Base-by-base conservation (phyloP, 2,888 invertebrate species). In the Isotomurus palustris region DNA sequence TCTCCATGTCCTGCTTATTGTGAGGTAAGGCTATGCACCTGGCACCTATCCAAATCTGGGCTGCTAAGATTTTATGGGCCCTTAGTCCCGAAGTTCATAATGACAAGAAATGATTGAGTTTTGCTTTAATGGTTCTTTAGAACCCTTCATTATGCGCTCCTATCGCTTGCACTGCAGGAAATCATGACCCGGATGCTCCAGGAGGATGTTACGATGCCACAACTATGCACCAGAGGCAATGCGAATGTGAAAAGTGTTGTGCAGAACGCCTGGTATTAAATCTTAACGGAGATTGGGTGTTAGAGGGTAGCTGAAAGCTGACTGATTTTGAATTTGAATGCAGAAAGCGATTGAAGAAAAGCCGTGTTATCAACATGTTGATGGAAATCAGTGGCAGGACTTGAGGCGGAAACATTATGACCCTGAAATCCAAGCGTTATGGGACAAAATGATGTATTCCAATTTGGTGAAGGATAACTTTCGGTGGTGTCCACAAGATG, bases 401-500 rank as follows among this genome's bases (percentile, higher is more conserved):
- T 25, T 64, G 28, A 35, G 57, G 2, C 49, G 56, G 6, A 44
- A 49, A 5, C 60, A 56, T 43, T 58, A 38, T 10, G 58, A 66
- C 36, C 63, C 68, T 2, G 59, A 56, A 47, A 55, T 64, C 22
- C 58, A 63, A 35, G 61, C 25, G 14, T 57, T 67, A 29, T 58
- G 60, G 2, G 65, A 64, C 2, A 51, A 65, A 24, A 51, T 69
- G 8, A 48, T 43, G 1, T 64, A 65, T 28, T 69, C 69, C 3
- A 38, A 53, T 5, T 24, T 44, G 6, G 48, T 67, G 12, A 63
- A 60, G 50, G 53, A 51, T 17, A 56, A 35, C 8, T 50, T 69
- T 4, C 56, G 58, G 24, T 69, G 69, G 69, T 66, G 64, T 49
- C 55, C 53, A 10, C 62, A 64, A 14, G 69, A 69, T 53, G 69